A percentile compares a stretch with the other conserved stretches of the same genome.
Conservation (phyloP, 2,888 invertebrate genomes). For the Pachymerium ferrugineum region DNA sequence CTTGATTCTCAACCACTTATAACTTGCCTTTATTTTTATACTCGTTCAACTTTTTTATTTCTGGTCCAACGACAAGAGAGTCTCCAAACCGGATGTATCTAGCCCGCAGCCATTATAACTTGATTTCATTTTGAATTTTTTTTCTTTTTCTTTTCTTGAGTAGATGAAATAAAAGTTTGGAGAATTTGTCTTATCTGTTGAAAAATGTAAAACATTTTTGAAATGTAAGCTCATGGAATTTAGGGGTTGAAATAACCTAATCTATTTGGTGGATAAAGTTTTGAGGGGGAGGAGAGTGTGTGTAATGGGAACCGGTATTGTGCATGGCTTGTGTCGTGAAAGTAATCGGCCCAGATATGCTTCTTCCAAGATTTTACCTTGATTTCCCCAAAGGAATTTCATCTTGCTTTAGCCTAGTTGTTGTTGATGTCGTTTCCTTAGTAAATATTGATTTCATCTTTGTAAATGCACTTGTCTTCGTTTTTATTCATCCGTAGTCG, state of each 20-base stretch:
- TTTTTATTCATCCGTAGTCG: too few relatives aligned
- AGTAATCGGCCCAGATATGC: constrained; percentile 2
- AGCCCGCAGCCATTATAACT: too few relatives aligned
- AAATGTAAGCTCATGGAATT: background rate
- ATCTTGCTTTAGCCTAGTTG: background rate
- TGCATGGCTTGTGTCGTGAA: background rate
- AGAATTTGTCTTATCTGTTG: background rate
- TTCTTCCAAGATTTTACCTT: background rate
- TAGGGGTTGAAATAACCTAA: background rate
- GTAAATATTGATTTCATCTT: background rate
- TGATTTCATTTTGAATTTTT: background rate
- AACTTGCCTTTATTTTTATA: too few relatives aligned
- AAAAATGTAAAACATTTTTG: background rate
- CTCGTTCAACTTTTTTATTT: too few relatives aligned
- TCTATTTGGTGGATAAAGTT: background rate
- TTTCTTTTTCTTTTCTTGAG: background rate
- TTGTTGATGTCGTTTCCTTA: constrained; percentile 2
- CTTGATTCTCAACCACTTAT: too few relatives aligned
- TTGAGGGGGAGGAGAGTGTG: too few relatives aligned
- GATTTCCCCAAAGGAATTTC: constrained; percentile 2
- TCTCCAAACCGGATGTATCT: too few relatives aligned
- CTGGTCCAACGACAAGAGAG: too few relatives aligned
- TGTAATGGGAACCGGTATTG: background rate
- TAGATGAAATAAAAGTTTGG: background rate
- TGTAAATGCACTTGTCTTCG: background rate